Conservation (phyloP, 2,113 vertebrate species). For the Glaucidium brasilianum region DNA sequence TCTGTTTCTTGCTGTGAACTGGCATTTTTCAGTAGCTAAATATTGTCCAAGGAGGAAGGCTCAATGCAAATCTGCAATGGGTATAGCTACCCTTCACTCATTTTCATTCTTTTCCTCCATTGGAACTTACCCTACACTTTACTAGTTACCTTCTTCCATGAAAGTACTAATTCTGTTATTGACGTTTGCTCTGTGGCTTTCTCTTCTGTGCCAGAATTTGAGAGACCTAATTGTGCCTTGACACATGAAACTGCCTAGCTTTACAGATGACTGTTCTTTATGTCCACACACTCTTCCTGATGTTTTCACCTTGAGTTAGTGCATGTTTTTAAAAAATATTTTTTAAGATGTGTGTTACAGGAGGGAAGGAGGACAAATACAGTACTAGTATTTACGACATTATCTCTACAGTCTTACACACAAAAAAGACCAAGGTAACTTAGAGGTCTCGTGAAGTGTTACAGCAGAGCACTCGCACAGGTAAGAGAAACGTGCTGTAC, state of each 20-base stretch:
- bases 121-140: neutral
- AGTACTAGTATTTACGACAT: neutral
- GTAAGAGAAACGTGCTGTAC: neutral
- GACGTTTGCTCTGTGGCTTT: neutral
- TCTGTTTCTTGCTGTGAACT: neutral
- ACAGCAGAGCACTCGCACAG: neutral
- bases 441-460: neutral
- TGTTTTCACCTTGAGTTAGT: neutral
- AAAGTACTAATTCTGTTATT: neutral
- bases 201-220: neutral
- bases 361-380: neutral
- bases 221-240: neutral
- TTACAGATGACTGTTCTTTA: neutral
- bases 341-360: neutral
- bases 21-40: neutral
- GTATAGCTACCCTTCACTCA: neutral
- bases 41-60: neutral
- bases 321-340: neutral
- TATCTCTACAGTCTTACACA: neutral
- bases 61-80: neutral
- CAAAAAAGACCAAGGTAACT: neutral
- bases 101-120: neutral
- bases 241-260: neutral
- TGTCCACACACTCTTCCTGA: neutral
- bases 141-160: neutral